Evolutionary conservation across 2,888 invertebrate genomes (phyloP).

Genomic region (Nomada goodeniana): DNA sequence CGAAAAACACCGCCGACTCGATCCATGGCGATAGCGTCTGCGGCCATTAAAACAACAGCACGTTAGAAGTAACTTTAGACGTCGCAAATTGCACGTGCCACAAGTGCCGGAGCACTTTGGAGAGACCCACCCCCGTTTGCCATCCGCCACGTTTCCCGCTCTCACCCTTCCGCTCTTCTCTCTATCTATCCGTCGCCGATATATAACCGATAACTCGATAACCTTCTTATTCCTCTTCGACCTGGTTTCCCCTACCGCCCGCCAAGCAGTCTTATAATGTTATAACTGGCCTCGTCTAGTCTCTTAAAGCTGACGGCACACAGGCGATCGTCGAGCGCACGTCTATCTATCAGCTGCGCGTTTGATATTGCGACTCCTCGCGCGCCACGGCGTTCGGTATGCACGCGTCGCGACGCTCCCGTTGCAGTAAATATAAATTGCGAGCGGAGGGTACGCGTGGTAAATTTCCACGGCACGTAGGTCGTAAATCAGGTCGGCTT

Average conservation of each 20-base stretch:
- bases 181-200: constrained; percentile 56
- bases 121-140: constrained; percentile 8
- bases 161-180: not conserved
- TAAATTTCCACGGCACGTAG: constrained; percentile 11
- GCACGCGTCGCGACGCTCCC: not conserved
- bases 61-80: constrained; percentile 63
- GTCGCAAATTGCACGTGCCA: constrained; percentile 68
- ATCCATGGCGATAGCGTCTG: constrained; percentile 37
- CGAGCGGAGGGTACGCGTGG: not conserved
- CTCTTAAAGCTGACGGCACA: constrained; percentile 60
- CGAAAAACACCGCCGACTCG: constrained; percentile 51
- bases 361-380: not conserved
- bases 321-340: not conserved
- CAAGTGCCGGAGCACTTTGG: constrained; percentile 61
- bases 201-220: constrained; percentile 71
- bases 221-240: constrained; percentile 69
- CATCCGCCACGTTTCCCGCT: not conserved
- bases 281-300: constrained; percentile 60
- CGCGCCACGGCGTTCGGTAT: not conserved
- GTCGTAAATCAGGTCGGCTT: constrained; percentile 38
- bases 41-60: constrained; percentile 58
- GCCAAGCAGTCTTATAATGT: constrained; percentile 54
- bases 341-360: not conserved
- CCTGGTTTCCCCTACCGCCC: constrained; percentile 47
- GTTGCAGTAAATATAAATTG: constrained; percentile 24